A percentile compares a stretch with the other conserved stretches of the same genome.
Evolutionary conservation across 1,140 invertebrate species (phyloP).

Genomic region (Brachionus plicatilis): DNA sequence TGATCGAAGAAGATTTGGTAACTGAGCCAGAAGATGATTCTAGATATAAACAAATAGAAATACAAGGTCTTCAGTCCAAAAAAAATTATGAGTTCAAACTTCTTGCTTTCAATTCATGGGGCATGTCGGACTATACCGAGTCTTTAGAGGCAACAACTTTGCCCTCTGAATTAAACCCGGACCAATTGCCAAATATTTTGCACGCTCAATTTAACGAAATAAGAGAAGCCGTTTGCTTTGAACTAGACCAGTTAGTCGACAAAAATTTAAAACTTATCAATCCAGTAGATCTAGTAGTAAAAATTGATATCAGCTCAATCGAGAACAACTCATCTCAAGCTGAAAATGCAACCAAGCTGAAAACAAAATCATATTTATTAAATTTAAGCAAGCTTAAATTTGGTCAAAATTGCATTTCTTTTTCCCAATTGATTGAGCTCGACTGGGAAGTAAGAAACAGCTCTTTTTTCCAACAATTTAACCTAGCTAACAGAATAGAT

Average conservation of each 20-base stretch:
- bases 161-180: neutral
- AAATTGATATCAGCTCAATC: neutral
- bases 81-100: conserved; percentile 4
- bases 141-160: neutral
- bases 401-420: conserved; percentile 37
- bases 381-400: conserved; percentile 17
- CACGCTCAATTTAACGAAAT: conserved; percentile 32
- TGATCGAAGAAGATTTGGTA: conserved; percentile 3
- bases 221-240: conserved; percentile 37
- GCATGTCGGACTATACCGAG: neutral
- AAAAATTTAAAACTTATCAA: neutral
- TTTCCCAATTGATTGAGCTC: conserved; percentile 22
- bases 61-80: conserved; percentile 1
- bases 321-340: neutral
- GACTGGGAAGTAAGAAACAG: conserved; percentile 25
- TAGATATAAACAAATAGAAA: neutral
- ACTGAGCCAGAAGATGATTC: neutral
- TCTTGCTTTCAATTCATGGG: neutral
- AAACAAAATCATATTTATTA: conserved; percentile 2
- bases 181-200: conserved; percentile 11
- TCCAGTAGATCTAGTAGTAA: neutral
- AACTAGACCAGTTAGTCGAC: conserved; percentile 4
- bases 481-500: neutral
- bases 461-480: neutral
- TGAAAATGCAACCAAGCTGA: neutral